phyloP scores from a whole-genome alignment of 2,113 vertebrate species.

The Pterocles burchelli region DNA sequence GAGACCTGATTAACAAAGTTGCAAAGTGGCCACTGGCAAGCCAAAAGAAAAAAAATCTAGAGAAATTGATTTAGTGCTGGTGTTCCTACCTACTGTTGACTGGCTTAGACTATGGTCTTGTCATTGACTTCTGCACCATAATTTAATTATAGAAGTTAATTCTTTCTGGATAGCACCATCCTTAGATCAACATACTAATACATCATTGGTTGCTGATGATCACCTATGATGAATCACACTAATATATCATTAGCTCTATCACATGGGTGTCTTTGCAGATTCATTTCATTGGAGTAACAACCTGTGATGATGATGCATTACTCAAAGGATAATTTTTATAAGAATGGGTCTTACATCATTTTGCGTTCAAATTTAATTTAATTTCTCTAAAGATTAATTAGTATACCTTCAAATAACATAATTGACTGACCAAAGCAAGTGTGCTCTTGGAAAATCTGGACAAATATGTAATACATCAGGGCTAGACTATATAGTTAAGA shows the following conservation, averaged over 20 bases:
- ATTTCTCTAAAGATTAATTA: not conserved
- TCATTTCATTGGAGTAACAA: conserved; percentile 61
- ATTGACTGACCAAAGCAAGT: not conserved
- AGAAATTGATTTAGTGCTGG: not conserved
- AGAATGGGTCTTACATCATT: conserved; percentile 35
- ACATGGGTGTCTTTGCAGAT: conserved; percentile 73
- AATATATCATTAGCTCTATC: conserved; percentile 72
- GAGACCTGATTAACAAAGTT: conserved; percentile 39
- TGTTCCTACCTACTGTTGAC: conserved; percentile 3
- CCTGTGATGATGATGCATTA: conserved; percentile 64
- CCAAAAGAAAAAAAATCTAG: not conserved
- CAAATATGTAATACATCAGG: not conserved
- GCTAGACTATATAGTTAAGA: not conserved
- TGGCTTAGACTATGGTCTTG: not conserved
- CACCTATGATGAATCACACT: conserved; percentile 71
- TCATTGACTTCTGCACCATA: conserved; percentile 17
- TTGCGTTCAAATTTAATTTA: conserved; percentile 21
- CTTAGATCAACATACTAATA: conserved; percentile 64
- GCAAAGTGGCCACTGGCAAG: conserved; percentile 12
- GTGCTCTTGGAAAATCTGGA: not conserved
- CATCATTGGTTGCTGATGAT: conserved; percentile 65
- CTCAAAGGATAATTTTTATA: conserved; percentile 49
- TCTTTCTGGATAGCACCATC: conserved; percentile 46
- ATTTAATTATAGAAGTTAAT: conserved; percentile 52
- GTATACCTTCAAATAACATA: not conserved